These are phyloP conservation scores for Leistus spinibarbis DNA, from an alignment of 2,888 invertebrate genomes.

Conservation along the genomic window DNA sequence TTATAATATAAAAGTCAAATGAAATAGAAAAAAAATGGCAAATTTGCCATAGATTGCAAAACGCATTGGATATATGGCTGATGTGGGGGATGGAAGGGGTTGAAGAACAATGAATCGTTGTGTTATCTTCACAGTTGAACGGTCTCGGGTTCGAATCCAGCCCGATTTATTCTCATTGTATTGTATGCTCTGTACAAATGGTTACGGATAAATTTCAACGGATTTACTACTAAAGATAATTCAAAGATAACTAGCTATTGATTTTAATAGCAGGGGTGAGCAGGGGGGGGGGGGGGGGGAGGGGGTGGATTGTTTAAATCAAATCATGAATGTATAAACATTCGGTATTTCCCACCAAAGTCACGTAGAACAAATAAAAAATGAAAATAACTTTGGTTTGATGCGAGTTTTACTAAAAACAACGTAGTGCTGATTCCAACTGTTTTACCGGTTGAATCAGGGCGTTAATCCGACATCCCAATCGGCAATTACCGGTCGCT, in stretches of 20 bases:
- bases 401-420: no score
- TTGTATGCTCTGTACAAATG: background rate
- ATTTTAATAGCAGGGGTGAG: no score
- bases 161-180: constrained; percentile 1
- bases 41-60: no score
- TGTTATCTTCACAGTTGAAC: constrained; percentile 4
- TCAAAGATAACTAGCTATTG: background rate
- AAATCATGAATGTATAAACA: background rate
- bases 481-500: constrained; percentile 30
- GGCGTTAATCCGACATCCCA: constrained; percentile 27
- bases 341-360: background rate
- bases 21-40: no score
- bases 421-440: no score
- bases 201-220: background rate
- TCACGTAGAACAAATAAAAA: background rate
- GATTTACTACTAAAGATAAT: background rate
- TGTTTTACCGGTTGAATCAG: constrained; percentile 16
- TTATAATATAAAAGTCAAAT: no score
- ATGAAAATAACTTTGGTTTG: no score
- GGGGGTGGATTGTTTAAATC: no score
- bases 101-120: background rate
- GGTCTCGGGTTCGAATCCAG: background rate
- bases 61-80: no score
- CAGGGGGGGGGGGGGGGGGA: no score
- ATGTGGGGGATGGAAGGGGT: background rate